phyloP scores from a whole-genome alignment of 2,797 vertebrate species.

The Taenioides sp. region DNA sequence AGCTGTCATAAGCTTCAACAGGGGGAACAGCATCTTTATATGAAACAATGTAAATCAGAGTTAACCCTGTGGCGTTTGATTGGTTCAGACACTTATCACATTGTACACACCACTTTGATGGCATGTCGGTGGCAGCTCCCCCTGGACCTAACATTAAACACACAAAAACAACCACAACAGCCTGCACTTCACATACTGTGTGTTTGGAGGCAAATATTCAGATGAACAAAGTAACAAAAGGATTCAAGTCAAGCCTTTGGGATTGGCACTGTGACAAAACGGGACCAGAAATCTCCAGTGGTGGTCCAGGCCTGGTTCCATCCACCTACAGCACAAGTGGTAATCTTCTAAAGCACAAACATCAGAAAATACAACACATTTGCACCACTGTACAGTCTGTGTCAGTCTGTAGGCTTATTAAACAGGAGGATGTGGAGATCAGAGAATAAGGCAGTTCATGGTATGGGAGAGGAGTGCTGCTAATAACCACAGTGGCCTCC shows the following conservation, averaged over 20 bases:
- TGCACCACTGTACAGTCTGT: constrained; percentile 64
- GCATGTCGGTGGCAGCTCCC: constrained; percentile 20
- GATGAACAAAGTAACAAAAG: constrained; percentile 55
- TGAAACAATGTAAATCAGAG: constrained; percentile 34
- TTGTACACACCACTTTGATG: constrained; percentile 41
- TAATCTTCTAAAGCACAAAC: constrained; percentile 57
- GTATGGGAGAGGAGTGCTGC: constrained; percentile 67
- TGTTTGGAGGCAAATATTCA: constrained; percentile 53
- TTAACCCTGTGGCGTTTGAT: constrained; percentile 39
- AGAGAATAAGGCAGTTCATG: constrained; percentile 76
- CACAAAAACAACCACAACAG: constrained; percentile 55
- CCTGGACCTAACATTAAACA: constrained; percentile 29
- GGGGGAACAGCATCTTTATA: constrained; percentile 31
- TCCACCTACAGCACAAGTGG: constrained; percentile 59
- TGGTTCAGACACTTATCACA: constrained; percentile 35
- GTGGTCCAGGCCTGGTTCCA: constrained; percentile 49
- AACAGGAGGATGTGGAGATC: constrained; percentile 6
- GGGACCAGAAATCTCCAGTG: constrained; percentile 48
- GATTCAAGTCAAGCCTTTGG: constrained; percentile 66
- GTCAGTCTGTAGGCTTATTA: constrained; percentile 44
- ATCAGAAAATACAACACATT: constrained; percentile 62
- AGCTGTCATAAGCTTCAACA: constrained; percentile 26
- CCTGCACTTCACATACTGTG: constrained; percentile 47
- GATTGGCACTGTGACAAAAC: constrained; percentile 69
- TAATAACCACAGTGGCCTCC: constrained; percentile 56